Percentiles rank a stretch among this genome's conserved stretches.
Evolutionary conservation across 2,113 vertebrate species (phyloP).

Genomic region (Lasiurus borealis): DNA sequence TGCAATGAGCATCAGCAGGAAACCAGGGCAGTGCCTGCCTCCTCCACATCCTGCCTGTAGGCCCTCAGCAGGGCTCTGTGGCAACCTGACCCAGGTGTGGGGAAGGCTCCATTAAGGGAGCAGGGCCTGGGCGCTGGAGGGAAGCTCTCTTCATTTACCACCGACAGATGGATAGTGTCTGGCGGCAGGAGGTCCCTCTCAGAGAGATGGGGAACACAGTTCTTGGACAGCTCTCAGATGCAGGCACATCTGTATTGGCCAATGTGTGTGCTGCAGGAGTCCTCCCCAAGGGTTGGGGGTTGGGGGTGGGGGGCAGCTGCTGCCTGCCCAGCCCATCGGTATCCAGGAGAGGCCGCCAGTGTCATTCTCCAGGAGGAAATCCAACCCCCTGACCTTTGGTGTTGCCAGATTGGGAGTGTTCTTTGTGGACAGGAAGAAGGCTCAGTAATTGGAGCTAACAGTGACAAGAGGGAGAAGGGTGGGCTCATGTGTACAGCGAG

Average conservation of each 20-base stretch:
- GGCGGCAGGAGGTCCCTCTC: not conserved
- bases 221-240: not conserved
- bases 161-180: not conserved
- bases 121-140: not conserved
- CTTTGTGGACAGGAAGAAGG: not conserved
- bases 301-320: not conserved
- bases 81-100: not conserved
- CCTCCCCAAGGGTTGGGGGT: not conserved
- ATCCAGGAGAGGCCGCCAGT: not conserved
- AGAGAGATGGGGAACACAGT: not conserved
- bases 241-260: not conserved
- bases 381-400: slow-evolving; percentile 52
- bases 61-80: not conserved
- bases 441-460: not conserved
- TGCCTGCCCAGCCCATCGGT: not conserved
- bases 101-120: not conserved
- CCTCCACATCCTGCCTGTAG: not conserved
- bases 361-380: not conserved
- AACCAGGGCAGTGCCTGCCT: not conserved
- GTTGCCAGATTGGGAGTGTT: not conserved
- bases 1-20: not conserved
- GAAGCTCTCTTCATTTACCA: not conserved
- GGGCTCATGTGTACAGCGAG: not conserved
- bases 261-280: not conserved
- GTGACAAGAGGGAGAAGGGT: rapidly evolving